These are phyloP conservation scores for Bellardia bayeri DNA, from an alignment of 2,888 invertebrate species.

Conservation along the genomic window DNA sequence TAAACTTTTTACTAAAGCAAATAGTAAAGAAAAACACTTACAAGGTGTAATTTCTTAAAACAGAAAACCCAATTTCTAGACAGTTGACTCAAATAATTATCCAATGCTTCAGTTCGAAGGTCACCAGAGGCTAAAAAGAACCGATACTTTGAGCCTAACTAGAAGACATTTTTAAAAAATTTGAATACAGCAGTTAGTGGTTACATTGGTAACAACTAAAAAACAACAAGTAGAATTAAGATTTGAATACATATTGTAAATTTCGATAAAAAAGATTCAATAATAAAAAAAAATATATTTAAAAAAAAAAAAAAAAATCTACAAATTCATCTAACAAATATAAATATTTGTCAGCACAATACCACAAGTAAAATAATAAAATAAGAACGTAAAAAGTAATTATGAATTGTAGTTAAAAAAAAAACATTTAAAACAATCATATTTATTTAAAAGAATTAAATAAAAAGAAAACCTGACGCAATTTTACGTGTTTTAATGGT, in stretches of 20 bases:
- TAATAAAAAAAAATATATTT: too few relatives aligned
- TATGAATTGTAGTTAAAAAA: constrained; percentile 34
- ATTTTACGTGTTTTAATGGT: constrained; percentile 49
- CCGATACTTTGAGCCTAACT: too few relatives aligned
- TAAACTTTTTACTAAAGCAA: not conserved
- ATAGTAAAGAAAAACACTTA: not conserved
- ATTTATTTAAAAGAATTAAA: not conserved
- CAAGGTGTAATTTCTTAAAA: constrained; percentile 15
- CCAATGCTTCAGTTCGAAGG: too few relatives aligned
- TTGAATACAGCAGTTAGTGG: too few relatives aligned
- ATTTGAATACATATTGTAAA: too few relatives aligned
- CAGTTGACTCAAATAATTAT: constrained; percentile 32
- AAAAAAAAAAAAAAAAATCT: too few relatives aligned
- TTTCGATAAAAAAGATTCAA: too few relatives aligned
- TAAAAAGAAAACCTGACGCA: constrained; percentile 23
- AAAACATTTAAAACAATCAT: not conserved
- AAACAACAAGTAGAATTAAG: too few relatives aligned
- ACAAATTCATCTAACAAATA: not conserved
- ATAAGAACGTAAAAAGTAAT: constrained; percentile 16
- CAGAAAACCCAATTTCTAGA: constrained; percentile 12
- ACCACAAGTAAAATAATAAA: constrained; percentile 5
- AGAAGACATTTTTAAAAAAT: too few relatives aligned
- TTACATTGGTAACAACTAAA: too few relatives aligned
- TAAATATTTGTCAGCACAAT: constrained; percentile 1
- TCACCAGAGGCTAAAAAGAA: too few relatives aligned